Evolutionary conservation across 64 coral and sea anemone genomes (phyloP).

Genomic region (Dendrophyllia cribrosa): DNA sequence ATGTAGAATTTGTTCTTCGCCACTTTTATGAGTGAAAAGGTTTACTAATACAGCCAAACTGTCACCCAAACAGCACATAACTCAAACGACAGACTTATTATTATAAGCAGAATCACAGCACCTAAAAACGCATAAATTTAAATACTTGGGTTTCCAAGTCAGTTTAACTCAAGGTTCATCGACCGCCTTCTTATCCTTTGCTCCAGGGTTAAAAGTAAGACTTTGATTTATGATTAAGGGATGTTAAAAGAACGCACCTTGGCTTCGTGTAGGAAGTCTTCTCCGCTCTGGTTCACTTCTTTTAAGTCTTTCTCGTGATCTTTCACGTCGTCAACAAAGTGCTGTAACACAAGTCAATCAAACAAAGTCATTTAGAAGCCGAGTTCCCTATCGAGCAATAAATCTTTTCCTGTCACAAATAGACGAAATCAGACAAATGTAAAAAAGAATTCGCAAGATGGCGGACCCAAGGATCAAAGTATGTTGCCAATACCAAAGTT

Average conservation of each 20-base stretch:
- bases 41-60: no score
- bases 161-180: neutral
- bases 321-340: constrained; percentile 95
- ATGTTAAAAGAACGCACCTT: constrained; percentile 62
- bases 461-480: neutral
- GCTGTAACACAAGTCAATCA: constrained; percentile 57
- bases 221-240: neutral
- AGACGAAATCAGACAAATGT: neutral
- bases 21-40: no score
- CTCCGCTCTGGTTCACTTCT: constrained; percentile 91
- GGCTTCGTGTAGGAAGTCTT: constrained; percentile 96
- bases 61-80: no score
- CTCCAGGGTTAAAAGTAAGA: neutral
- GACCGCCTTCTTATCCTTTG: neutral
- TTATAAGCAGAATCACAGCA: neutral
- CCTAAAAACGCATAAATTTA: constrained; percentile 19
- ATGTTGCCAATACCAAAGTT: neutral
- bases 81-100: neutral
- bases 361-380: neutral
- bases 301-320: constrained; percentile 89
- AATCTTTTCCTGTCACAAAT: neutral
- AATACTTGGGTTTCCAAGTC: constrained; percentile 38
- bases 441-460: neutral
- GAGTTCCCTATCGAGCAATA: neutral
- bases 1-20: no score